Evolutionary conservation across 2,113 vertebrate genomes (phyloP).

Genomic region (Colistium nudipinnis): DNA sequence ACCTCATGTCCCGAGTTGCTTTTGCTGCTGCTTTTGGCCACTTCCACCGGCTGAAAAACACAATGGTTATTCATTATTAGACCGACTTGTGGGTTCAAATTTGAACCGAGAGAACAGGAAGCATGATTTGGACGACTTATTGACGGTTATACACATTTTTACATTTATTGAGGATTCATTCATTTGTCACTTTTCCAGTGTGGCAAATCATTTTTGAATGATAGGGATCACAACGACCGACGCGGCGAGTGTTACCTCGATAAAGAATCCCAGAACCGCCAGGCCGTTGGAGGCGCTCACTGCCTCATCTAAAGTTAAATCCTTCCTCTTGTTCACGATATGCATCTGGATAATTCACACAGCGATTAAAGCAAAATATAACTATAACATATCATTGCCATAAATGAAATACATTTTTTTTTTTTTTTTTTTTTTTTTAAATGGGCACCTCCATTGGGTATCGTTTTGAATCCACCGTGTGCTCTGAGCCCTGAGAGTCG

Average conservation of each 20-base stretch:
- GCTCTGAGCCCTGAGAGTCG: slow-evolving; percentile 67
- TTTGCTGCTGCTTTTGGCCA: slow-evolving; percentile 2
- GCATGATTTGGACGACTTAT: too few relatives aligned
- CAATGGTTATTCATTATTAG: not conserved
- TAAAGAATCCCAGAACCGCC: slow-evolving; percentile 77
- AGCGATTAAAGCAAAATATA: not conserved
- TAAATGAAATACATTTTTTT: too few relatives aligned
- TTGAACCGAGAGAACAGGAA: too few relatives aligned
- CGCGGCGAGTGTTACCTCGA: slow-evolving; percentile 64
- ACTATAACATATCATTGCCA: too few relatives aligned
- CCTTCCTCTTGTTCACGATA: slow-evolving; percentile 72
- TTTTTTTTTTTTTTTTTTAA: fast-evolving
- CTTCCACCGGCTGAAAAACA: slow-evolving; percentile 8
- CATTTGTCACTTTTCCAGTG: too few relatives aligned
- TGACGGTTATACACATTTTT: too few relatives aligned
- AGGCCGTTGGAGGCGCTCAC: slow-evolving; percentile 47
- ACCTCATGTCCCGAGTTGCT: slow-evolving; percentile 16
- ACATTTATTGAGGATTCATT: too few relatives aligned
- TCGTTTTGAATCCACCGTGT: slow-evolving; percentile 57
- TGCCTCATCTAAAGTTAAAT: slow-evolving; percentile 54
- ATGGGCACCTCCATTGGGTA: slow-evolving; percentile 82
- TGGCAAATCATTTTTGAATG: not conserved
- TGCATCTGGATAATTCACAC: slow-evolving; percentile 64
- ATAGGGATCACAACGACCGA: not conserved
- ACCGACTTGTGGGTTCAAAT: not conserved